Base-by-base conservation (phyloP, 2,888 invertebrate genomes). In the Rhynchonema sp. region DNA sequence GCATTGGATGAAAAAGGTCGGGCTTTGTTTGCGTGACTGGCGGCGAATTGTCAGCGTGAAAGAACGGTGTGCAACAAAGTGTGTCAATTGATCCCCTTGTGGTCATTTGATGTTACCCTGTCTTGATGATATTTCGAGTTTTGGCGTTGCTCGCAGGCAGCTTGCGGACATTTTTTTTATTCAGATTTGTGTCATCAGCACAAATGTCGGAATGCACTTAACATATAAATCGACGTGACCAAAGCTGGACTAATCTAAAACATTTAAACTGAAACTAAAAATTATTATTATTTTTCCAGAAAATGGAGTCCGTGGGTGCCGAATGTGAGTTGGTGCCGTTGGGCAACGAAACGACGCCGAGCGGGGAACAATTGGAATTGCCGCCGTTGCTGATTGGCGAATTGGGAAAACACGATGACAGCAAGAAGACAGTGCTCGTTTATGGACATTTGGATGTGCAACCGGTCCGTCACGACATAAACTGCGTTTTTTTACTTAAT, bases 361-460 rank as follows among this genome's bases (percentile, higher is more conserved):
- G 84, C 74, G 87, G 86, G 0, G 76, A 78, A 60, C 75, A 80
- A 70, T 77, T 92, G 55, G 82, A 83, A 56, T 76, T 92, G 57
- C 94, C 94, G 1, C 89, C 90, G 28, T 85, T 87, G 3, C 74
- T 94, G 55, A 78, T 90, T 38, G 91, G 84, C 53, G 77, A 77
- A 38, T 77, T 91, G 57, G 90, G 90, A 65, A 22, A 80, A 66
- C n/a, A n/a, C n/a, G 87, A 92, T 72, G 78, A 82, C 0, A 80
- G 80, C 52, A 96, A 94, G 77, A 90, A 88, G 72, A 98, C 94
- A 6, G 82, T 98, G 54, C 82, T 87, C 61, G 80, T 98, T 61
- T 98, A 98, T 75, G 96, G 96, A 0, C 98, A 98, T 77, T 80
- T 98, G 70, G 98, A 98, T 79, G 98, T 98, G 0, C 96, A 96